These are phyloP conservation scores for Coleophora flavipennella DNA, from an alignment of 2,888 invertebrate genomes.

Conservation along the genomic window DNA sequence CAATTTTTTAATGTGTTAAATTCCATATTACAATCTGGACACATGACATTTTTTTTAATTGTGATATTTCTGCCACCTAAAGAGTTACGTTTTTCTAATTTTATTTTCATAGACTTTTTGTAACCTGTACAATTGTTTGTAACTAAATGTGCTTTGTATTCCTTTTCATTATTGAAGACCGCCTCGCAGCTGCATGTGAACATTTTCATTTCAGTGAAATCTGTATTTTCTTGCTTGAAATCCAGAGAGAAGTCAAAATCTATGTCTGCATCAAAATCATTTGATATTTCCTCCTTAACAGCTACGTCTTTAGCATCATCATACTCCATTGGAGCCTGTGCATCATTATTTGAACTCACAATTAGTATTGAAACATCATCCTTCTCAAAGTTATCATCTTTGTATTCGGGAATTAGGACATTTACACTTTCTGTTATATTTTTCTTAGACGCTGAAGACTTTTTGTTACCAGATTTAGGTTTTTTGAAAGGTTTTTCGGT, in stretches of 20 bases:
- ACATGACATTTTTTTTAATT: slow-evolving; percentile 16
- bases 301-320: not conserved
- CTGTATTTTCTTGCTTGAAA: slow-evolving; percentile 8
- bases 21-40: slow-evolving; percentile 19
- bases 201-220: slow-evolving; percentile 3
- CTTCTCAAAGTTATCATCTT: too few species aligned
- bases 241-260: slow-evolving; percentile 16
- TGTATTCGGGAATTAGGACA: too few species aligned
- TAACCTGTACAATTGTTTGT: slow-evolving; percentile 18
- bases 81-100: slow-evolving; percentile 9
- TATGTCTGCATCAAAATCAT: slow-evolving; percentile 11
- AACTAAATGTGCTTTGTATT: slow-evolving; percentile 22
- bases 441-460: not conserved
- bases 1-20: slow-evolving; percentile 22
- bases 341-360: slow-evolving; percentile 7
- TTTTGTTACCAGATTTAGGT: slow-evolving; percentile 3
- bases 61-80: slow-evolving; percentile 3
- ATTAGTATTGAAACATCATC: too few species aligned
- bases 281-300: slow-evolving; percentile 10
- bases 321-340: slow-evolving; percentile 1
- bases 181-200: slow-evolving; percentile 18
- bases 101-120: slow-evolving; percentile 11
- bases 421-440: not conserved
- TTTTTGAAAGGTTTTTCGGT: slow-evolving; percentile 12
- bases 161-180: slow-evolving; percentile 15